Conservation (phyloP, 37 sponge, comb jelly and placozoan genomes). For the Halichondria panicea region DNA sequence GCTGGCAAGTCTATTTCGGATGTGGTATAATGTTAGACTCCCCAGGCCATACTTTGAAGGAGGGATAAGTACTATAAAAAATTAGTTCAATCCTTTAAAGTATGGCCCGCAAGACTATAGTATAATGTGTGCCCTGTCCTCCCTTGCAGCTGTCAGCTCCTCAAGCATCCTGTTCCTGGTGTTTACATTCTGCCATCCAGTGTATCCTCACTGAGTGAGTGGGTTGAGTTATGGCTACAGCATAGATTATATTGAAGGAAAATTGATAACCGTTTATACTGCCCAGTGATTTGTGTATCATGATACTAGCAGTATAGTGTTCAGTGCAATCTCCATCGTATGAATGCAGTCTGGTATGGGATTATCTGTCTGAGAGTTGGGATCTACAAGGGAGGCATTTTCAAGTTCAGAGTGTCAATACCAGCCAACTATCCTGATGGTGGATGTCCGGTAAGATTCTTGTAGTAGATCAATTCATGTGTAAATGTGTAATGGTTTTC, state of each 20-base stretch:
- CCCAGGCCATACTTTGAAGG: too few relatives aligned
- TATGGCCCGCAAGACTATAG: too few relatives aligned
- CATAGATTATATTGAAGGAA: not conserved
- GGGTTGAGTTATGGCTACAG: not conserved
- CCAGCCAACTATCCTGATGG: constrained; percentile 79
- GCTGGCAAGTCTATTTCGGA: too few relatives aligned
- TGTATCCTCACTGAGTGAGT: constrained; percentile 61
- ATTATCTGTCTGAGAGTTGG: constrained; percentile 62
- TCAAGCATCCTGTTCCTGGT: constrained; percentile 56
- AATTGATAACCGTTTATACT: not conserved
- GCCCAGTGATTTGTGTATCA: not conserved
- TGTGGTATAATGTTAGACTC: too few relatives aligned
- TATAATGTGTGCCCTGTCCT: too few relatives aligned
- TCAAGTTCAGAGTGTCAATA: constrained; percentile 74
- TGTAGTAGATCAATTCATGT: not conserved
- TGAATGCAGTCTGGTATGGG: constrained; percentile 82
- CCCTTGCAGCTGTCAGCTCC: constrained; percentile 52
- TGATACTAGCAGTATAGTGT: constrained; percentile 2
- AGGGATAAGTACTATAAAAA: too few relatives aligned
- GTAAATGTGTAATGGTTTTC: too few relatives aligned
- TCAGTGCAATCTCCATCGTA: too few relatives aligned
- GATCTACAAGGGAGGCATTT: constrained; percentile 67
- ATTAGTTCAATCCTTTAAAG: too few relatives aligned
- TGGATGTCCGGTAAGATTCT: constrained; percentile 79
- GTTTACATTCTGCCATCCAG: constrained; percentile 73